Evolutionary conservation across 2,797 vertebrate genomes (phyloP).

Genomic region (Falco berigora): DNA sequence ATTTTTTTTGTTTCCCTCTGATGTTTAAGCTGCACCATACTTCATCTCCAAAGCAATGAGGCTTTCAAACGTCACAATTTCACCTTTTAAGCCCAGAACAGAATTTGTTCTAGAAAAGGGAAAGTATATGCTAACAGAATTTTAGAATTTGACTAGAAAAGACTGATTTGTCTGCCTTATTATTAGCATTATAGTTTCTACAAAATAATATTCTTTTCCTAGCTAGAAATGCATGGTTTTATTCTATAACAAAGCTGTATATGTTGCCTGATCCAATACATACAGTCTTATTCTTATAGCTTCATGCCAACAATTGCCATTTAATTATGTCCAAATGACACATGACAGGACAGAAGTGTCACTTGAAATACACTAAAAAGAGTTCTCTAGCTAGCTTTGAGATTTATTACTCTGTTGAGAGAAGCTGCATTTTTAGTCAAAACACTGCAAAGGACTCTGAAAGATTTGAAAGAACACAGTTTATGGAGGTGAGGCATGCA

Average conservation of each 20-base stretch:
- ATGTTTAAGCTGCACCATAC: not conserved
- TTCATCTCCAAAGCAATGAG: not conserved
- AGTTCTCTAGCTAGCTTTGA: not conserved
- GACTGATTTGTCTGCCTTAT: not conserved
- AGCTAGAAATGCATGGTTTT: not conserved
- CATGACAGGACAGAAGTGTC: not conserved
- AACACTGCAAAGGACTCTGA: not conserved
- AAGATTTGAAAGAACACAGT: not conserved
- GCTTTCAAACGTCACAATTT: not conserved
- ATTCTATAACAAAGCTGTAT: not conserved
- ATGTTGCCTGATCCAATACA: not conserved
- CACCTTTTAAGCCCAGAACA: not conserved
- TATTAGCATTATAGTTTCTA: not conserved
- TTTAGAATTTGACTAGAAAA: not conserved
- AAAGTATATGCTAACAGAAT: not conserved
- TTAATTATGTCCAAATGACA: conserved; percentile 31
- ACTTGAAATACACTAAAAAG: conserved; percentile 45
- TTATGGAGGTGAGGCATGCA: not conserved
- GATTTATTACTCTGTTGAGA: conserved; percentile 26
- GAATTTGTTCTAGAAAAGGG: not conserved
- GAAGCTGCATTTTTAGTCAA: conserved; percentile 35
- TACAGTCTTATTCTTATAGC: not conserved
- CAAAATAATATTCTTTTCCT: not conserved
- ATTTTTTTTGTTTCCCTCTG: not conserved
- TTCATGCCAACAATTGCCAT: not conserved